These are phyloP conservation scores for Pleuronectes platessa DNA, from an alignment of 2,113 vertebrate genomes.

Conservation along the genomic window DNA sequence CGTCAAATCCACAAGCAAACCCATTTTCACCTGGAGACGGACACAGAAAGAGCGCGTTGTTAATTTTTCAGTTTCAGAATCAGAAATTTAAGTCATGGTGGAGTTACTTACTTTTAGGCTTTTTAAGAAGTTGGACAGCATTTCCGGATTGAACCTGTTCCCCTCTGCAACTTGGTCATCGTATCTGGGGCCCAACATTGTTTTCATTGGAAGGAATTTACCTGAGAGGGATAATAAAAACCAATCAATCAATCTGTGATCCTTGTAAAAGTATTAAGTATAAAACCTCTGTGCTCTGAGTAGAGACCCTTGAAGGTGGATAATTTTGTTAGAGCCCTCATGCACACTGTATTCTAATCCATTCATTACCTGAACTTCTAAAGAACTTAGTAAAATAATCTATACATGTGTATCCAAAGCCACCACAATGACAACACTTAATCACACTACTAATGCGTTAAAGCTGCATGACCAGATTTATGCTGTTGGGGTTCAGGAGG, in stretches of 20 bases:
- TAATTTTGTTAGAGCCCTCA: not conserved
- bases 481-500: no score
- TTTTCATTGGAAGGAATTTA: constrained; percentile 98
- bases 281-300: not conserved
- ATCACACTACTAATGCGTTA: no score
- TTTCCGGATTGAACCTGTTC: constrained; percentile 94
- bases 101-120: constrained; percentile 90
- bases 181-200: constrained; percentile 95
- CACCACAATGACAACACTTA: no score
- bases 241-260: not conserved
- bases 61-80: not conserved
- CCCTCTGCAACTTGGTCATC: constrained; percentile 96
- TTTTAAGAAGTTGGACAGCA: constrained; percentile 96
- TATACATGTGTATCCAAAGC: no score
- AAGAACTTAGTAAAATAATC: no score
- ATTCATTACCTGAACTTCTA: no score
- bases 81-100: not conserved
- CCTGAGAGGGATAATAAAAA: constrained; percentile 72
- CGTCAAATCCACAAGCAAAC: constrained; percentile 94
- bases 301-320: not conserved
- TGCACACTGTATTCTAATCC: no score
- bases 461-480: no score
- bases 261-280: not conserved
- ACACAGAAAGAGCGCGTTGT: not conserved
- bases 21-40: constrained; percentile 93